Evolutionary conservation across 2,888 invertebrate genomes (phyloP).

Genomic region (Patella caerulea): DNA sequence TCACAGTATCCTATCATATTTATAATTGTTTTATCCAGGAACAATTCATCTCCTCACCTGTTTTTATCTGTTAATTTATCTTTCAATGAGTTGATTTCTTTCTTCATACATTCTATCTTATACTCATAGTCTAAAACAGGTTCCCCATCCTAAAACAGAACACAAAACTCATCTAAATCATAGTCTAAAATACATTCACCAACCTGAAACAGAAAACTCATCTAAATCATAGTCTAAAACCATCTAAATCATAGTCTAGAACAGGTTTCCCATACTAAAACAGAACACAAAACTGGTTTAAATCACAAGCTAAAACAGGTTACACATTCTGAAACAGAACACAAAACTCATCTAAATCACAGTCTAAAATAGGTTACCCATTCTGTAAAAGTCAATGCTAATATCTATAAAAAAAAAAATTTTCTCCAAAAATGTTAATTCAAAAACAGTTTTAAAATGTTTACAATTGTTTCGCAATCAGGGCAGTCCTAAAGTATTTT

Average conservation of each 20-base stretch:
- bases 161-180: neutral
- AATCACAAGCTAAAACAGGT: constrained; percentile 43
- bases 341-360: neutral
- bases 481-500: no score
- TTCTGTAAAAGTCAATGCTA: no score
- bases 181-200: no score
- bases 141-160: constrained; percentile 32
- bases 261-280: neutral
- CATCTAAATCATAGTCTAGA: no score
- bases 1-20: no score
- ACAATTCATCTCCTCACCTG: constrained; percentile 36
- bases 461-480: neutral
- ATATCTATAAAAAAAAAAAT: no score
- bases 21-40: no score
- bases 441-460: no score
- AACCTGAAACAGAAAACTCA: neutral
- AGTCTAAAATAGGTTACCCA: neutral
- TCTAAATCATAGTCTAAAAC: no score
- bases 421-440: no score
- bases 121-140: constrained; percentile 49
- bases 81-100: constrained; percentile 48
- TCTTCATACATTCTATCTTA: constrained; percentile 48
- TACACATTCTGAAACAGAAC: constrained; percentile 32
- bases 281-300: neutral
- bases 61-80: constrained; percentile 50